Evolutionary conservation across 30 jellyfish, hydroid and myxozoan genomes (phyloP).

Genomic region (Nemopilema nomurai): DNA sequence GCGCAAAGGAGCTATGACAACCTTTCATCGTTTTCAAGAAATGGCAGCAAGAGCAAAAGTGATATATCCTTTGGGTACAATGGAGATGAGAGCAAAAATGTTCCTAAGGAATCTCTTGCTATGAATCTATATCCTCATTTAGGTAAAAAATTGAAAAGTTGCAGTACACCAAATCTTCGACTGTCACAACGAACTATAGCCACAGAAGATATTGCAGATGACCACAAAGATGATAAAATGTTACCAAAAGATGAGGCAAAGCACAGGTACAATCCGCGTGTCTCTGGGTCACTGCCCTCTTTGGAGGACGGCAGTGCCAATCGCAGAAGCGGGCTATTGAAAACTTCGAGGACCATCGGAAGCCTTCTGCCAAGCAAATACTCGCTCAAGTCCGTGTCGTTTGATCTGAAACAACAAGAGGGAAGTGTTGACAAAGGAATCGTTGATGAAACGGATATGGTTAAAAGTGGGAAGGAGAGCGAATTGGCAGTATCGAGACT

Average conservation of each 20-base stretch:
- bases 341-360: not conserved
- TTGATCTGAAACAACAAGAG: not conserved
- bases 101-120: too few species aligned
- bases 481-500: not conserved
- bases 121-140: too few species aligned
- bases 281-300: not conserved
- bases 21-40: too few species aligned
- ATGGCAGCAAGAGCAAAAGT: too few species aligned
- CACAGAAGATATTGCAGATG: too few species aligned
- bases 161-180: too few species aligned
- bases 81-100: too few species aligned
- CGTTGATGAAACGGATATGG: not conserved
- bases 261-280: not conserved
- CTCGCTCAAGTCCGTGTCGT: not conserved
- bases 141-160: too few species aligned
- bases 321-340: not conserved
- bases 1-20: not conserved
- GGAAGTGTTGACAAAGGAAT: not conserved
- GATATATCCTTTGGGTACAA: too few species aligned
- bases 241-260: not conserved
- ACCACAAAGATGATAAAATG: too few species aligned
- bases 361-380: not conserved
- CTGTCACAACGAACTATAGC: too few species aligned
- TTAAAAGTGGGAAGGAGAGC: not conserved
- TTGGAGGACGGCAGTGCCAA: not conserved